Conservation (phyloP, 2,797 vertebrate species). For the Dendrocincla fuliginosa region DNA sequence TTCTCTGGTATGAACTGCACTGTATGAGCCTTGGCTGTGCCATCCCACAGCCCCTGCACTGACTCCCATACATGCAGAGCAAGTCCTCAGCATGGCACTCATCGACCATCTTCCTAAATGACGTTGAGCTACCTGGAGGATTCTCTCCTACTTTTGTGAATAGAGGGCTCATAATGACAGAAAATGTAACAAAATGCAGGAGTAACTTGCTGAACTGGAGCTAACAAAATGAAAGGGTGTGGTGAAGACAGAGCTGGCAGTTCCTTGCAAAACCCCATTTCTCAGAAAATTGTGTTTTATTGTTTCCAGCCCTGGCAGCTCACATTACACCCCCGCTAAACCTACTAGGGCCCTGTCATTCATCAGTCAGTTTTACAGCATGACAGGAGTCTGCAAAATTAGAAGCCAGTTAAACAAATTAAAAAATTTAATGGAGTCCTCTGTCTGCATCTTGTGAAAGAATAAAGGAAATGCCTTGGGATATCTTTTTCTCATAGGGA, state of each 20-base stretch:
- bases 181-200: neutral
- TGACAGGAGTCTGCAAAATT: conserved; percentile 5
- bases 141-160: neutral
- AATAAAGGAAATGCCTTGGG: neutral
- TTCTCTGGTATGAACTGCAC: neutral
- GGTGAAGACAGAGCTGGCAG: neutral
- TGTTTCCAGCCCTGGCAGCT: conserved; percentile 60
- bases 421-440: neutral
- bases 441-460: neutral
- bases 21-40: neutral
- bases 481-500: neutral
- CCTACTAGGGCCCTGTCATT: conserved; percentile 32
- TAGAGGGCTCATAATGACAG: neutral
- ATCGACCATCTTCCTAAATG: neutral
- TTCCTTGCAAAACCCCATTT: conserved; percentile 14
- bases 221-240: neutral
- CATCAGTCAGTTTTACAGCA: conserved; percentile 28
- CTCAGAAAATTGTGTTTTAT: conserved; percentile 66
- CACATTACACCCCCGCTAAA: conserved; percentile 8
- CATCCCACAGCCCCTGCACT: fast-evolving
- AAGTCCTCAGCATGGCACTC: neutral
- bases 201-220: neutral
- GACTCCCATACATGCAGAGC: neutral
- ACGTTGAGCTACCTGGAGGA: neutral
- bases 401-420: conserved; percentile 34